A percentile compares a stretch with the other conserved stretches of the same genome.
Conservation (phyloP, 1,140 invertebrate genomes). For the Nephotettix cincticeps region DNA sequence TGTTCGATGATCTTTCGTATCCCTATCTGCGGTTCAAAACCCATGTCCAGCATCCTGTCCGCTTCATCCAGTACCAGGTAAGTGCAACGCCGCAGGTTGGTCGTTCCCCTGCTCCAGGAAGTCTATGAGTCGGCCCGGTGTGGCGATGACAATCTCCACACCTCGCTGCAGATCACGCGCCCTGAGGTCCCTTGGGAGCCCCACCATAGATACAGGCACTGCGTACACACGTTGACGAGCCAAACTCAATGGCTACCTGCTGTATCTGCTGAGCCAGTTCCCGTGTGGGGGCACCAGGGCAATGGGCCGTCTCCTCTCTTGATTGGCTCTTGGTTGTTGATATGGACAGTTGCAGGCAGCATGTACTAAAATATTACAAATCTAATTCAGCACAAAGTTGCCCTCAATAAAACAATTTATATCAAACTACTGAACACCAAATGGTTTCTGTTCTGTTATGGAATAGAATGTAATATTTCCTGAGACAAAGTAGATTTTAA, state of each 20-base stretch:
- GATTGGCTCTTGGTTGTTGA: slow-evolving; percentile 67
- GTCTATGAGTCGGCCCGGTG: slow-evolving; percentile 88
- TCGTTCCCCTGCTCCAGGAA: slow-evolving; percentile 84
- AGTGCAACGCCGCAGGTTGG: slow-evolving; percentile 82
- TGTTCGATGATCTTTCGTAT: slow-evolving; percentile 97
- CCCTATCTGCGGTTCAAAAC: slow-evolving; percentile 98
- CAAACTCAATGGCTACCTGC: slow-evolving; percentile 85
- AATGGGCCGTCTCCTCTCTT: slow-evolving; percentile 68
- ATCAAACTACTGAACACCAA: too few relatives aligned
- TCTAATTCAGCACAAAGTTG: too few relatives aligned
- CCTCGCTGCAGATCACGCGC: slow-evolving; percentile 84
- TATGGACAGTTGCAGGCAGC: slow-evolving; percentile 70
- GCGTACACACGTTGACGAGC: slow-evolving; percentile 66
- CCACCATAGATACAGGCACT: slow-evolving; percentile 91
- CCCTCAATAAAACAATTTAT: too few relatives aligned
- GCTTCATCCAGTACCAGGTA: slow-evolving; percentile 97
- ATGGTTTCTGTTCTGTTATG: too few relatives aligned
- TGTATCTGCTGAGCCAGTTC: slow-evolving; percentile 86
- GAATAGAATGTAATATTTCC: too few relatives aligned
- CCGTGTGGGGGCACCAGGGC: slow-evolving; percentile 76
- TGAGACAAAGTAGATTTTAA: too few relatives aligned
- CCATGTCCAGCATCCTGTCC: slow-evolving; percentile 90
- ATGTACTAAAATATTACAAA: slow-evolving; percentile 47
- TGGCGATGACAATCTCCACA: slow-evolving; percentile 83
- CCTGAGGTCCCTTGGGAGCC: slow-evolving; percentile 69